These are phyloP conservation scores for Cephus spinipes DNA, from an alignment of 2,888 invertebrate genomes.

Conservation along the genomic window DNA sequence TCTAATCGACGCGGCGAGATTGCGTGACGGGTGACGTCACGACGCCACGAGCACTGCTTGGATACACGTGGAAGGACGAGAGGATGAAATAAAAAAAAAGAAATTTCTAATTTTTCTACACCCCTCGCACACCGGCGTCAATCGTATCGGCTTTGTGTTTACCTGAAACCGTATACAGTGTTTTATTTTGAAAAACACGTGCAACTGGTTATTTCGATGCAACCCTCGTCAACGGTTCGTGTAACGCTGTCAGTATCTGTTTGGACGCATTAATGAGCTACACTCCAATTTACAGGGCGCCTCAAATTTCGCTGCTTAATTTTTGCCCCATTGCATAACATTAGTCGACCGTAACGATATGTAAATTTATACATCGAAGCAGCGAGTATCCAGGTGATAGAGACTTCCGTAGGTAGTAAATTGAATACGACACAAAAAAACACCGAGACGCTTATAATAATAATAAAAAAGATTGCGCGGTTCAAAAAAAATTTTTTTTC, in stretches of 20 bases:
- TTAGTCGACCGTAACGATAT: not conserved
- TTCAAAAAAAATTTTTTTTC: not conserved
- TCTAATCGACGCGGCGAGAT: no score
- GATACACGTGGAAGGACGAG: no score
- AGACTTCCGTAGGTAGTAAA: not conserved
- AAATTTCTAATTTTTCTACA: no score
- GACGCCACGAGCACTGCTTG: no score
- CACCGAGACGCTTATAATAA: not conserved
- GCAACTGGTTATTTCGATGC: not conserved
- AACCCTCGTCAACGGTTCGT: not conserved
- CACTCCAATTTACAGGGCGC: not conserved
- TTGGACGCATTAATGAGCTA: not conserved
- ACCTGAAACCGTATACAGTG: not conserved
- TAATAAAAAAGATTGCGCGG: not conserved
- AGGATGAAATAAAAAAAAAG: no score
- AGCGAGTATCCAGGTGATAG: not conserved
- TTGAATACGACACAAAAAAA: not conserved
- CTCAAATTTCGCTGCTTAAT: not conserved
- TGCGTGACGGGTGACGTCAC: no score
- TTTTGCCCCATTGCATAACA: not conserved
- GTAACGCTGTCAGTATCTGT: not conserved
- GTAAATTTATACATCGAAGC: not conserved
- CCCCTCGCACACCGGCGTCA: no score
- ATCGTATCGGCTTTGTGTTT: no score
- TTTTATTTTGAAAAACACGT: not conserved